Evolutionary conservation across 2,888 invertebrate genomes (phyloP).

Genomic region (Euspilapteryx auroguttella): DNA sequence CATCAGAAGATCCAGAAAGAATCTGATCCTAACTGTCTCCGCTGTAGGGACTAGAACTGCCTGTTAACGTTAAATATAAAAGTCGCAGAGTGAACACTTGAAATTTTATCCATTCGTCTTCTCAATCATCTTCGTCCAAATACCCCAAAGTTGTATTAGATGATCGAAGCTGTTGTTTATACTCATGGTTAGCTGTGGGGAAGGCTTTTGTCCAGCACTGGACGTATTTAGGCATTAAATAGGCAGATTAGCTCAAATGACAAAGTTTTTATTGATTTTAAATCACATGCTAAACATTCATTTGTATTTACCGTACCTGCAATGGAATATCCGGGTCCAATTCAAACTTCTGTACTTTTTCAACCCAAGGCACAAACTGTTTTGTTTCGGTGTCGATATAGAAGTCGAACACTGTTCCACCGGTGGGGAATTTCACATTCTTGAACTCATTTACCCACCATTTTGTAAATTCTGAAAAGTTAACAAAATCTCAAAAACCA

Average conservation of each 20-base stretch:
- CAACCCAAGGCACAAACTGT: constrained; percentile 87
- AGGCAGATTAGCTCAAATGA: too few species aligned
- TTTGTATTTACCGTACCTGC: too few species aligned
- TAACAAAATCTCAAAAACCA: neutral
- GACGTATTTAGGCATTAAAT: too few species aligned
- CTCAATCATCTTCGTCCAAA: too few species aligned
- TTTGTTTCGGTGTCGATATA: constrained; percentile 90
- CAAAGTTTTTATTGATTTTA: too few species aligned
- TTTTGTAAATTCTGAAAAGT: constrained; percentile 83
- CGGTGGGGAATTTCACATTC: constrained; percentile 86
- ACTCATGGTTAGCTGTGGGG: too few species aligned
- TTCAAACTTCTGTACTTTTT: constrained; percentile 87
- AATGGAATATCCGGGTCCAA: constrained; percentile 89
- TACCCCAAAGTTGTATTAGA: too few species aligned
- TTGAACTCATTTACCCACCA: constrained; percentile 99
- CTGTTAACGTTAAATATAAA: constrained; percentile 34
- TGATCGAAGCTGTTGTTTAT: too few species aligned
- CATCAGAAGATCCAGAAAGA: constrained; percentile 88
- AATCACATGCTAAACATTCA: too few species aligned
- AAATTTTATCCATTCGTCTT: too few species aligned
- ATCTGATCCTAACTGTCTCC: constrained; percentile 88
- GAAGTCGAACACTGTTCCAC: constrained; percentile 94
- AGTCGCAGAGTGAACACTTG: too few species aligned
- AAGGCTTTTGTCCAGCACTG: too few species aligned
- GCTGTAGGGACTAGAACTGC: constrained; percentile 91